These are phyloP conservation scores for Hylyphantes graminicola DNA, from an alignment of 1,140 invertebrate species.

Conservation along the genomic window DNA sequence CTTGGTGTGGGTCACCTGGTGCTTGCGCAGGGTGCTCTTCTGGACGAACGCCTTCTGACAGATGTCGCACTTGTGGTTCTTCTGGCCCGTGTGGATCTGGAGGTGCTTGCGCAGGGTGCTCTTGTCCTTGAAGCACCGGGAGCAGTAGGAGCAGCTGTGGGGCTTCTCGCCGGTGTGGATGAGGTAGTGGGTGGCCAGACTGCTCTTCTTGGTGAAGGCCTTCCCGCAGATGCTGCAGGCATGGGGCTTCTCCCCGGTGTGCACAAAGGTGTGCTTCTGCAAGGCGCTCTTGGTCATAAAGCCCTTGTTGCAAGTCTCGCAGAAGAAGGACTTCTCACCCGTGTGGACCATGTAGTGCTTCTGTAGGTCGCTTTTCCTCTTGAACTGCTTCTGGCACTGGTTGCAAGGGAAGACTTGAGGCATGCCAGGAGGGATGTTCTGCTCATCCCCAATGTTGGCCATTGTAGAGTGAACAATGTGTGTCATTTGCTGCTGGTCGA, in stretches of 20 bases:
- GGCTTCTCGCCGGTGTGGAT: constrained; percentile 64
- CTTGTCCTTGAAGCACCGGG: constrained; percentile 71
- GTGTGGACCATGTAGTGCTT: constrained; percentile 60
- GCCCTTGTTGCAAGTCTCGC: constrained; percentile 54
- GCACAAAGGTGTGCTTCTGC: constrained; percentile 53
- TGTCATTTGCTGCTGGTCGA: constrained; percentile 41
- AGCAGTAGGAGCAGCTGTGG: constrained; percentile 66
- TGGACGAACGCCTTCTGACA: constrained; percentile 44
- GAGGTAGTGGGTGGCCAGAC: constrained; percentile 59
- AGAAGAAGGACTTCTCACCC: constrained; percentile 52
- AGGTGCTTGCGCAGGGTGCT: constrained; percentile 72
- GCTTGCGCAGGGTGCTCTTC: constrained; percentile 51
- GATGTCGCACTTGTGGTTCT: constrained; percentile 48
- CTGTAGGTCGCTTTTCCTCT: constrained; percentile 55
- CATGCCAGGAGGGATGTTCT: constrained; percentile 46
- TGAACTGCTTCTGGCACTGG: constrained; percentile 54
- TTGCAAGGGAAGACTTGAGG: constrained; percentile 46
- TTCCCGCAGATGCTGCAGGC: constrained; percentile 61
- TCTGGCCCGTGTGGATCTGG: constrained; percentile 73
- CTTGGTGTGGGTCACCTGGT: constrained; percentile 45
- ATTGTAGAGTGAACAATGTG: constrained; percentile 47
- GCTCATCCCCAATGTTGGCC: constrained; percentile 33
- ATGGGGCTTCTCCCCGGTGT: constrained; percentile 62
- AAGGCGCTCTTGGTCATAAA: constrained; percentile 55
- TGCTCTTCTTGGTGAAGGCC: constrained; percentile 59